Percentiles rank a stretch among this genome's conserved stretches.
Conservation (phyloP, 2,113 vertebrate genomes). For the Notarius lentiginosus region DNA sequence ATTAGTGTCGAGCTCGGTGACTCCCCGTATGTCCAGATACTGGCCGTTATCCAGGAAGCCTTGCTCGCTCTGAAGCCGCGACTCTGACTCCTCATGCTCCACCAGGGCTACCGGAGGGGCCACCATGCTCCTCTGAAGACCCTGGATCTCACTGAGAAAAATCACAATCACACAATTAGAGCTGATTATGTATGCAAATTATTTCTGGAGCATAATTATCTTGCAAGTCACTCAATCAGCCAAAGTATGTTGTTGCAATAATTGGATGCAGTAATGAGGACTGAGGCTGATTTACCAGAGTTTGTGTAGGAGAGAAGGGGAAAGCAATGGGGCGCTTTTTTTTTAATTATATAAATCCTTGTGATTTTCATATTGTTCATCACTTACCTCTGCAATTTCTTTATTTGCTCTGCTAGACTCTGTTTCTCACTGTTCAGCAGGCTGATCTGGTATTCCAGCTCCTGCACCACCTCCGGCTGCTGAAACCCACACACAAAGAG, state of each 20-base stretch:
- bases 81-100: constrained; percentile 67
- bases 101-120: constrained; percentile 63
- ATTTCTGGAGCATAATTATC: background rate
- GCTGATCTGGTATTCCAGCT: constrained; percentile 94
- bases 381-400: constrained; percentile 87
- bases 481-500: constrained; percentile 42
- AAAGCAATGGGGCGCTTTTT: background rate
- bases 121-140: constrained; percentile 81
- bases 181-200: background rate
- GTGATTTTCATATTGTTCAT: background rate
- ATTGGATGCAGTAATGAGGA: background rate
- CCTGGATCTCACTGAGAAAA: constrained; percentile 85
- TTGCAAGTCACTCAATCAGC: background rate
- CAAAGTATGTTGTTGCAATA: background rate
- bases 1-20: constrained; percentile 65
- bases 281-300: background rate
- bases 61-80: constrained; percentile 67
- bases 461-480: constrained; percentile 86
- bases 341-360: background rate
- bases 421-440: constrained; percentile 90
- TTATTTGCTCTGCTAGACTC: constrained; percentile 89
- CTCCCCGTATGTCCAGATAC: constrained; percentile 80
- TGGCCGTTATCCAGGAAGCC: constrained; percentile 80
- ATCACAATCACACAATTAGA: background rate
- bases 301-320: background rate